A percentile compares a stretch with the other conserved stretches of the same genome.
Evolutionary conservation across 2,797 vertebrate genomes (phyloP).

Genomic region (Callimico goeldii): DNA sequence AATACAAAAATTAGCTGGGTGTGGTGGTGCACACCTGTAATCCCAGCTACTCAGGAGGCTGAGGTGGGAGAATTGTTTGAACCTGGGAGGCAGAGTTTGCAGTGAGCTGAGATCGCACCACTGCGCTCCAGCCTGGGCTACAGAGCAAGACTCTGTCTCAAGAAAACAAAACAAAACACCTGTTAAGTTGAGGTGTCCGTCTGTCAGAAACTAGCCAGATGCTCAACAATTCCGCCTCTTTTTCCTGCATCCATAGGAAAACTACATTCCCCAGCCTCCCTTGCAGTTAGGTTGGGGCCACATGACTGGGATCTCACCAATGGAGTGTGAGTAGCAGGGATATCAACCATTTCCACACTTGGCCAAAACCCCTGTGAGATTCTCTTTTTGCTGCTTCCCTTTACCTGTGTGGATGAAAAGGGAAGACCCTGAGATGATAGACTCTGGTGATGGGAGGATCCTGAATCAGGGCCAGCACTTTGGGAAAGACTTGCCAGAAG

Average conservation of each 20-base stretch:
- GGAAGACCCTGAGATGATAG: neutral
- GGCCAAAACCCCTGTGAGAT: neutral
- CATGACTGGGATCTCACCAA: neutral
- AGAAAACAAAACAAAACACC: neutral
- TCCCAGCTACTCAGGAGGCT: no score
- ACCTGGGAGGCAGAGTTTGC: no score
- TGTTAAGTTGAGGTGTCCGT: neutral
- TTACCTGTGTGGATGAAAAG: neutral
- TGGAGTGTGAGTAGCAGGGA: neutral
- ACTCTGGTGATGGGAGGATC: neutral
- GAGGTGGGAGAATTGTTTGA: no score
- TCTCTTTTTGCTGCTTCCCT: neutral
- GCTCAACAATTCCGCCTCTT: neutral
- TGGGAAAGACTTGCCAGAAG: neutral
- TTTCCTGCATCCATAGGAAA: neutral
- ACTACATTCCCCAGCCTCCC: neutral
- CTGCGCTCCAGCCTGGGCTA: no score
- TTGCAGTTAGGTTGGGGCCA: neutral
- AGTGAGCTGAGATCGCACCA: no score
- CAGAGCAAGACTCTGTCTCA: neutral
- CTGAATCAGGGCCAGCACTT: neutral
- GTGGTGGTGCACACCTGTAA: no score
- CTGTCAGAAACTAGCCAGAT: neutral
- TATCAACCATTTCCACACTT: neutral
- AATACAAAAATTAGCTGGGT: no score